Evolutionary conservation across 2,888 invertebrate genomes (phyloP).

Genomic region (Melikaiella ostensackeni): DNA sequence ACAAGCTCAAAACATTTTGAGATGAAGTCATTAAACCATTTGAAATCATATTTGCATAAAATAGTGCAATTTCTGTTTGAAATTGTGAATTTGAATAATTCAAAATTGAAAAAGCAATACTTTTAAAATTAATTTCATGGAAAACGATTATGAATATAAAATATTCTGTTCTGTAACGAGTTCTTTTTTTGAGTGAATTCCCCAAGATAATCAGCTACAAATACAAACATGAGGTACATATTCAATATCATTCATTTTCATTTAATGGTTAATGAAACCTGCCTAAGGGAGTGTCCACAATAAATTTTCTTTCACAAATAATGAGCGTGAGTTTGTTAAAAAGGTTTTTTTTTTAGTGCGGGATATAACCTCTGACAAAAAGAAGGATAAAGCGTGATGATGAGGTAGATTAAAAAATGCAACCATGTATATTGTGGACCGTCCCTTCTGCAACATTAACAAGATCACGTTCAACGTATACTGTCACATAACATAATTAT

Average conservation of each 20-base stretch:
- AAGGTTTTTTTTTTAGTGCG: background rate
- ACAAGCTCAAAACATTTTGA: no score
- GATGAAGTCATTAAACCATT: no score
- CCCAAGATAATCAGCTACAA: background rate
- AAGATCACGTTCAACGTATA: background rate
- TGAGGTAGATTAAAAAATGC: background rate
- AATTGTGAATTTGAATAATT: no score
- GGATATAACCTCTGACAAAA: background rate
- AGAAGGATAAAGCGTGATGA: background rate
- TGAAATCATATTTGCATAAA: no score
- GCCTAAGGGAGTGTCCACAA: background rate
- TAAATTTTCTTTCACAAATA: background rate
- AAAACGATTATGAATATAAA: background rate
- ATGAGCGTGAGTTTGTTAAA: background rate
- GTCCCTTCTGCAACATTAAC: background rate
- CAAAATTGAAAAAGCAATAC: no score
- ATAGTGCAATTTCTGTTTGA: no score
- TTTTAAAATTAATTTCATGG: no score
- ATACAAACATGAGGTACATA: background rate
- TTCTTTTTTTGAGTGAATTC: background rate
- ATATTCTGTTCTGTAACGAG: background rate
- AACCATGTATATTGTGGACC: background rate
- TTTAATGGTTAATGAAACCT: background rate
- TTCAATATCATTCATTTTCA: no score
- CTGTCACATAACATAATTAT: conserved; percentile 18